Percentiles rank a stretch among this genome's conserved stretches.
Conservation (phyloP, 2,888 invertebrate genomes). For the Amblyjoppa proteus region DNA sequence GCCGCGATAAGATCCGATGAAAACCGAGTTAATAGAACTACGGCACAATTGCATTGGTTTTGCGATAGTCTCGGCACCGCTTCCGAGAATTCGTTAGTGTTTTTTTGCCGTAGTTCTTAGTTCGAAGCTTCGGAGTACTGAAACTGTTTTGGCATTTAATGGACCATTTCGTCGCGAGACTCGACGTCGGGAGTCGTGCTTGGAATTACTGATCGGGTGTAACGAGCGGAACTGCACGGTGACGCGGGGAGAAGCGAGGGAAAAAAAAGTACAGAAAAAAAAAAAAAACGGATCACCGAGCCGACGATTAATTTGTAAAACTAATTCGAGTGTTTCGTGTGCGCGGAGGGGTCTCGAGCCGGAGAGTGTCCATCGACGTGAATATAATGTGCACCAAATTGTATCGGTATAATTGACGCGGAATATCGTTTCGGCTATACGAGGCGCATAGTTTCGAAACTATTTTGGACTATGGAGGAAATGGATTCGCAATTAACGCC, state of each 20-base stretch:
- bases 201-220: conserved; percentile 20
- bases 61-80: neutral
- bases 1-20: neutral
- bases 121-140: neutral
- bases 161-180: conserved; percentile 19
- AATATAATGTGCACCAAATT: neutral
- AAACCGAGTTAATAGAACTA: conserved; percentile 13
- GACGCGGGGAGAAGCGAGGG: neutral
- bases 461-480: neutral
- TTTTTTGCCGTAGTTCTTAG: neutral
- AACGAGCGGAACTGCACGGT: conserved; percentile 8
- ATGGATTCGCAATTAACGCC: conserved; percentile 33
- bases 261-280: neutral
- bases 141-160: conserved; percentile 28
- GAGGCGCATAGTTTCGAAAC: neutral
- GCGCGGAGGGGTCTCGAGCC: neutral
- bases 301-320: neutral
- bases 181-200: neutral
- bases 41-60: conserved; percentile 7
- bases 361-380: neutral
- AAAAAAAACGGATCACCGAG: neutral
- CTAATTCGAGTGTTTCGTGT: conserved; percentile 13
- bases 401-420: conserved; percentile 10
- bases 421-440: neutral
- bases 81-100: conserved; percentile 32